Percentiles rank a stretch among this genome's conserved stretches.
Evolutionary conservation across 1,140 invertebrate species (phyloP).

Genomic region (Musca domestica): DNA sequence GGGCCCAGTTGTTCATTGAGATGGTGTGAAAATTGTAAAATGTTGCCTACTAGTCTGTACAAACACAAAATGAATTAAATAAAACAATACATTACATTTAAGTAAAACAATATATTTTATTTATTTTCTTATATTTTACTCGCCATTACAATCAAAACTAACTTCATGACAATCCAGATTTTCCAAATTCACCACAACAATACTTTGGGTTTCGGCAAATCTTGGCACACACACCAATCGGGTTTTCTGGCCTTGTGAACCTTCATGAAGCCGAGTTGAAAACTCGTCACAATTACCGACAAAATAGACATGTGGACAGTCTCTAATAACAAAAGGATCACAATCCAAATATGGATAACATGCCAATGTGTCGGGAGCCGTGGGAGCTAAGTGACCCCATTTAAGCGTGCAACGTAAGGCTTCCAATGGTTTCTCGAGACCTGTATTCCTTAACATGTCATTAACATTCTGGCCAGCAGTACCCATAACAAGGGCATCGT

Average conservation of each 20-base stretch:
- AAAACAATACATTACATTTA: no score
- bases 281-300: constrained; percentile 79
- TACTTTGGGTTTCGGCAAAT: constrained; percentile 64
- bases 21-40: no score
- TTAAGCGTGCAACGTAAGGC: constrained; percentile 71
- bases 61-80: no score
- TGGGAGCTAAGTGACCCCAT: constrained; percentile 89
- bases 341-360: constrained; percentile 80
- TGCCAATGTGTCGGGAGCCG: constrained; percentile 86
- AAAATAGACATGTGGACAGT: constrained; percentile 89
- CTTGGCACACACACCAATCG: constrained; percentile 68
- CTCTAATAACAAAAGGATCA: constrained; percentile 85
- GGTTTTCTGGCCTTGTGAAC: constrained; percentile 61
- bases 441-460: constrained; percentile 71
- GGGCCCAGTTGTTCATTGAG: constrained; percentile 78
- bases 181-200: constrained; percentile 66
- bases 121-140: not conserved
- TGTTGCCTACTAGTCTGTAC: no score
- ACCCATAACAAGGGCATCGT: constrained; percentile 64
- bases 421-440: constrained; percentile 69
- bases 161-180: constrained; percentile 65
- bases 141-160: constrained; percentile 54
- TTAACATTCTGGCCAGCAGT: constrained; percentile 82
- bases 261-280: constrained; percentile 66
- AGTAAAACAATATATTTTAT: not conserved